Percentiles rank a stretch among this genome's conserved stretches.
Conservation (phyloP, 2,113 vertebrate species). For the Perognathus longimembris region DNA sequence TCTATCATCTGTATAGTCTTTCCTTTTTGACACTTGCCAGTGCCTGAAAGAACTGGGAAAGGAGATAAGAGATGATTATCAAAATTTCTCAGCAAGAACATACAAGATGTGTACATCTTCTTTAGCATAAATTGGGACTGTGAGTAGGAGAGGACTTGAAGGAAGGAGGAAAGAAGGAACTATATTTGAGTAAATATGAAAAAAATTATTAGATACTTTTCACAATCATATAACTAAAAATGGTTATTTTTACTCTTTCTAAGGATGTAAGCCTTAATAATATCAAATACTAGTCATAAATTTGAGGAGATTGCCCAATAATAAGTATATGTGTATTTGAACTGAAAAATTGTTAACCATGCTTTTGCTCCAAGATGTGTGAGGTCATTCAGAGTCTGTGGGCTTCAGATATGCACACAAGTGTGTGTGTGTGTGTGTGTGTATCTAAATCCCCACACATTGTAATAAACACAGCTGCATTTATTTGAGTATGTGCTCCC, state of each 20-base stretch:
- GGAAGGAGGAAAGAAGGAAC: conserved; percentile 38
- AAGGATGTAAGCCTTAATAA: conserved; percentile 69
- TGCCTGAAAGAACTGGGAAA: conserved; percentile 41
- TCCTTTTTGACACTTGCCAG: conserved; percentile 43
- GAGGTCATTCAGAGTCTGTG: conserved; percentile 52
- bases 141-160: conserved; percentile 39
- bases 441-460: conserved; percentile 81
- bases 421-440: conserved; percentile 71
- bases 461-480: conserved; percentile 90
- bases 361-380: conserved; percentile 77
- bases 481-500: conserved; percentile 88
- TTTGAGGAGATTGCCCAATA: conserved; percentile 67
- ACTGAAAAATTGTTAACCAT: conserved; percentile 75
- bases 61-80: conserved; percentile 51
- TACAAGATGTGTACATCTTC: conserved; percentile 13
- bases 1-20: conserved; percentile 45
- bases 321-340: conserved; percentile 75
- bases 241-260: conserved; percentile 60
- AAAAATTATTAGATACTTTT: conserved; percentile 66
- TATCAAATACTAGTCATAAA: conserved; percentile 50
- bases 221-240: conserved; percentile 59
- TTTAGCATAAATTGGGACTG: conserved; percentile 62
- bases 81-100: conserved; percentile 65
- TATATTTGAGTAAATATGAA: conserved; percentile 65
- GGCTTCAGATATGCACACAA: conserved; percentile 81